These are phyloP conservation scores for Hydrozoanthus gracilis DNA, from an alignment of 92 coral and sea anemone species.

Conservation along the genomic window DNA sequence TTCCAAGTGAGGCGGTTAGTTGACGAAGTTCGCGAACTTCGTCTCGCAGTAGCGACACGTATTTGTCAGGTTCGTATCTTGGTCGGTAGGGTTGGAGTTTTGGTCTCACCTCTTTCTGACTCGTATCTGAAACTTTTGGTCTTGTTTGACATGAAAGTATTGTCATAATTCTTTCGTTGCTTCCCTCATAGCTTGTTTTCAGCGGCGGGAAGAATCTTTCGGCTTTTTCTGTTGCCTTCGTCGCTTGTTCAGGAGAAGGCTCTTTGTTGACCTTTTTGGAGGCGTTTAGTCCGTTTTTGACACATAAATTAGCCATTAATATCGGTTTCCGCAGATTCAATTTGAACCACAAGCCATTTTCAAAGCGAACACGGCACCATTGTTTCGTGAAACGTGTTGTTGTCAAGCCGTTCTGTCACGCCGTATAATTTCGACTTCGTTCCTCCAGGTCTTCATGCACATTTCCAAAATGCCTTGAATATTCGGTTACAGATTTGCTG, in stretches of 20 bases:
- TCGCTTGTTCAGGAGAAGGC: constrained; percentile 14
- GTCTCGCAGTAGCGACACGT: constrained; percentile 57
- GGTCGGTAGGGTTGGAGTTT: constrained; percentile 34
- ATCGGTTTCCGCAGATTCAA: background rate
- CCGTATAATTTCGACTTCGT: background rate
- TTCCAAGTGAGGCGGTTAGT: constrained; percentile 75
- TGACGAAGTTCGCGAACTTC: constrained; percentile 69
- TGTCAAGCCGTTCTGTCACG: constrained; percentile 9
- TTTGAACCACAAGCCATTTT: background rate
- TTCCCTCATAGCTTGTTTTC: background rate
- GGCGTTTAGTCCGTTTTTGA: constrained; percentile 70
- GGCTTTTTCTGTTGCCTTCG: background rate
- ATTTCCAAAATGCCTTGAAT: constrained; percentile 7
- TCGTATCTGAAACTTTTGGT: background rate
- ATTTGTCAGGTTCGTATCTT: constrained; percentile 62
- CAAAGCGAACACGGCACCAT: background rate
- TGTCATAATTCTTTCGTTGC: constrained; percentile 13
- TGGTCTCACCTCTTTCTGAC: background rate
- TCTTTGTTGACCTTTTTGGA: constrained; percentile 21
- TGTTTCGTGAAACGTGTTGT: background rate
- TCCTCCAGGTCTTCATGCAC: background rate
- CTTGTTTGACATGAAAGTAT: background rate
- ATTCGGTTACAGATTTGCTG: background rate
- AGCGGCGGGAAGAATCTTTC: constrained; percentile 21
- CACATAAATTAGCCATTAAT: constrained; percentile 61